A percentile compares a stretch with the other conserved stretches of the same genome.
Evolutionary conservation across 64 coral and sea anemone species (phyloP).

Genomic region (Acropora yongei): DNA sequence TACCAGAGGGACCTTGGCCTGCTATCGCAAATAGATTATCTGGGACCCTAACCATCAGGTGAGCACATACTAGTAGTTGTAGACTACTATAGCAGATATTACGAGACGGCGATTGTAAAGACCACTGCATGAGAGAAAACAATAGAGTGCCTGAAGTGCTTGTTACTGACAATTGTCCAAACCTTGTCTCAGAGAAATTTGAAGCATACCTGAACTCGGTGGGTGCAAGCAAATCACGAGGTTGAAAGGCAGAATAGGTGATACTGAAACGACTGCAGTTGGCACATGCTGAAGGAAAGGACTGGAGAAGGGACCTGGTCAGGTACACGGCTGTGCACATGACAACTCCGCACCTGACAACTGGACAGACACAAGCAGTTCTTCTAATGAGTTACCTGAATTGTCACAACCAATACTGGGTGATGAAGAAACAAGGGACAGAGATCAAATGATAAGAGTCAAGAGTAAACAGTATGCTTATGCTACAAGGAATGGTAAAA

Average conservation of each 20-base stretch:
- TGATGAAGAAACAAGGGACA: constrained; percentile 28
- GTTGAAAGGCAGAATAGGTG: too few species aligned
- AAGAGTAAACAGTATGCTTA: constrained; percentile 38
- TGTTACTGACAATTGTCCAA: too few species aligned
- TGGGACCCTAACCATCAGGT: not conserved
- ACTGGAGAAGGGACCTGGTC: too few species aligned
- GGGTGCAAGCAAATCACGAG: too few species aligned
- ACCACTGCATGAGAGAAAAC: not conserved
- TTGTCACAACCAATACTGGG: not conserved
- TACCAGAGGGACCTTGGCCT: not conserved
- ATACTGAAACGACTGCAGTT: too few species aligned
- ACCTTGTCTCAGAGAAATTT: too few species aligned
- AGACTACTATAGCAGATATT: constrained; percentile 15
- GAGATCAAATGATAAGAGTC: constrained; percentile 26
- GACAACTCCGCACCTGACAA: too few species aligned
- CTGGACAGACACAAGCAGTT: too few species aligned
- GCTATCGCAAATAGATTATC: not conserved
- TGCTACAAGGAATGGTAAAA: not conserved
- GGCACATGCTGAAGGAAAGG: too few species aligned
- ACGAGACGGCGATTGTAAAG: constrained; percentile 4
- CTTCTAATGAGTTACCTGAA: constrained; percentile 1
- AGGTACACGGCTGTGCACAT: too few species aligned
- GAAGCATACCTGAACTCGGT: too few species aligned
- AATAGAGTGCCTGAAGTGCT: too few species aligned
- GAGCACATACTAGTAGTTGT: constrained; percentile 18